phyloP scores from a whole-genome alignment of 2,113 vertebrate genomes.

The Cromileptes altivelis region DNA sequence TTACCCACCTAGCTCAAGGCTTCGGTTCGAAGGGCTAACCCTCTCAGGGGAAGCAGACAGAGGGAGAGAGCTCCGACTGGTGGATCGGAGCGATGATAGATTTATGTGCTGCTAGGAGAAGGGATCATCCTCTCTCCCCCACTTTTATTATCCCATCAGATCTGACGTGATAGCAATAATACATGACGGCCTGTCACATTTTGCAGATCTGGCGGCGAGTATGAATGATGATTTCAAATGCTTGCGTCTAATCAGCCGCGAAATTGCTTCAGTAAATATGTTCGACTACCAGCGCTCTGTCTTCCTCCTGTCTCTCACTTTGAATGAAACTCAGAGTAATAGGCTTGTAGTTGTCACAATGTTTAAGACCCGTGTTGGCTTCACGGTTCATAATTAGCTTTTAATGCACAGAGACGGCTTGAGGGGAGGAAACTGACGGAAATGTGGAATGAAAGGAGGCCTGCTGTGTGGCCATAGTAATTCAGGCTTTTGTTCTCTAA shows the following conservation, averaged over 20 bases:
- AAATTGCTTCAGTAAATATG: constrained; percentile 82
- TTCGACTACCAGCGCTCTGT: constrained; percentile 48
- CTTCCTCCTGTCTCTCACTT: constrained; percentile 55
- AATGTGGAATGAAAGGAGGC: constrained; percentile 74
- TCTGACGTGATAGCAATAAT: constrained; percentile 67
- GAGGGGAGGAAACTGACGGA: constrained; percentile 66
- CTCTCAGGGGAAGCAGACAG: constrained; percentile 45
- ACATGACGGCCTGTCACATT: constrained; percentile 72
- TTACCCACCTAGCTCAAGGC: constrained; percentile 69
- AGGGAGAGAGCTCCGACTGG: constrained; percentile 48
- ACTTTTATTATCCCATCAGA: constrained; percentile 81
- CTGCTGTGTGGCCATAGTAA: constrained; percentile 77
- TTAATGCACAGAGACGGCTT: constrained; percentile 70
- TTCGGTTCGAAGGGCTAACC: constrained; percentile 55
- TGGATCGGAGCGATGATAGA: constrained; percentile 64
- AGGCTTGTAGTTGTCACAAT: constrained; percentile 80
- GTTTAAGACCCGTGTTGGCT: constrained; percentile 79
- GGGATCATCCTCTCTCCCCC: constrained; percentile 64
- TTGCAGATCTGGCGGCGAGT: constrained; percentile 53
- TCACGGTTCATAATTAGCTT: constrained; percentile 82
- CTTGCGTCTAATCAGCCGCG: constrained; percentile 70
- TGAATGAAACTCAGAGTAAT: constrained; percentile 74
- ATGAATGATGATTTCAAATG: constrained; percentile 72
- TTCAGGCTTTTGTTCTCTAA: constrained; percentile 83
- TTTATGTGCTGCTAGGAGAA: constrained; percentile 74